phyloP scores from a whole-genome alignment of 2,888 invertebrate genomes.

The Conistra vaccinii region DNA sequence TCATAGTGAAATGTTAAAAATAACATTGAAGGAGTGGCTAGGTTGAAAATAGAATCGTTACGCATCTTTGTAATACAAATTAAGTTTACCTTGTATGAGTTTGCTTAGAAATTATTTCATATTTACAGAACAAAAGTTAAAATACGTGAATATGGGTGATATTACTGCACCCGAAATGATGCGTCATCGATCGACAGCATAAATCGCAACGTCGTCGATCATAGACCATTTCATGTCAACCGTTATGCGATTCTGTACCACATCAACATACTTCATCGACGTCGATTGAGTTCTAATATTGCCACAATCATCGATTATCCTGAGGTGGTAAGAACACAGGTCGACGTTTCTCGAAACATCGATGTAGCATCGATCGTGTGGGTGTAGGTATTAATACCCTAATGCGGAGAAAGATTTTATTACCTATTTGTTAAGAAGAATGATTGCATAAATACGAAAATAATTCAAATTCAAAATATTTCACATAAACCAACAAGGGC shows the following conservation, averaged over 20 bases:
- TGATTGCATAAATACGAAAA: no score
- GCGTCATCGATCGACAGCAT: neutral
- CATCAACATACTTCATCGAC: neutral
- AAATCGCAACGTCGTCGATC: neutral
- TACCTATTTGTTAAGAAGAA: neutral
- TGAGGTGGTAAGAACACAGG: neutral
- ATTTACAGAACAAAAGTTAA: neutral
- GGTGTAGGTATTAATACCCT: neutral
- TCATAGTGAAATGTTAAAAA: slow-evolving; percentile 58
- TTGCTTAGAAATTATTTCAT: neutral
- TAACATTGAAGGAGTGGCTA: slow-evolving; percentile 31
- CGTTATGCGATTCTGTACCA: neutral
- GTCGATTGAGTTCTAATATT: neutral
- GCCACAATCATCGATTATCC: neutral
- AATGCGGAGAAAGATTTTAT: neutral
- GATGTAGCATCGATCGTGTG: neutral
- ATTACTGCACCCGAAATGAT: neutral
- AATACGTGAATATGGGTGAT: neutral
- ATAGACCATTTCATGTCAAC: neutral
- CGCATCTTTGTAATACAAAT: neutral
- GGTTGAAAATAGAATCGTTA: slow-evolving; percentile 36
- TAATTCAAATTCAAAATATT: no score
- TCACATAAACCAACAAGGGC: no score
- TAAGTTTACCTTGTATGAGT: neutral
- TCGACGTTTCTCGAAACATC: neutral